A percentile compares a stretch with the other conserved stretches of the same genome.
phyloP scores from a whole-genome alignment of 1,140 invertebrate species.

The Pseudomyrmex sp. region DNA sequence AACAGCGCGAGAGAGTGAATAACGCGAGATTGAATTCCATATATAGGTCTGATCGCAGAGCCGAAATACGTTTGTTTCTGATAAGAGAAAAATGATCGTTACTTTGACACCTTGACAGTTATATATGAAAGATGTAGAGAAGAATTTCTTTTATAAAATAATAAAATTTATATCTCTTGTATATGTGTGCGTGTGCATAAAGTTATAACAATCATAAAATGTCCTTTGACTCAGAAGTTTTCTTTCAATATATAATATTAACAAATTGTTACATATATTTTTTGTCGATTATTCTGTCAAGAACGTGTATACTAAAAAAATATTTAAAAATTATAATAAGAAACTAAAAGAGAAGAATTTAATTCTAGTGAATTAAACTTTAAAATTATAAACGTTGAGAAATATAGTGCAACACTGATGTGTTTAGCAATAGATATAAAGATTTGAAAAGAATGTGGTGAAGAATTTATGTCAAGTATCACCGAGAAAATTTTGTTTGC shows the following conservation, averaged over 20 bases:
- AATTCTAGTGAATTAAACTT: not conserved
- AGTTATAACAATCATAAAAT: not conserved
- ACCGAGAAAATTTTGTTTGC: slow-evolving; percentile 32
- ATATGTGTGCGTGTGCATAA: not conserved
- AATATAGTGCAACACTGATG: too few relatives aligned
- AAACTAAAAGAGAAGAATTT: not conserved
- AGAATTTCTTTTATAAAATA: not conserved
- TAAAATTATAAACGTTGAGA: not conserved
- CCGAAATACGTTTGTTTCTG: slow-evolving; percentile 56
- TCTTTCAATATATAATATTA: not conserved
- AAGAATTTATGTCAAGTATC: slow-evolving; percentile 14
- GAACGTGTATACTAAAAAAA: not conserved
- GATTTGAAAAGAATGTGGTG: too few relatives aligned
- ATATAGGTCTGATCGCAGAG: slow-evolving; percentile 27
- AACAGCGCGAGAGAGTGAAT: slow-evolving; percentile 63
- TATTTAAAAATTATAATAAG: not conserved
- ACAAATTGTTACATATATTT: not conserved
- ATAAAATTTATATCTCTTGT: not conserved
- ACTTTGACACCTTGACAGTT: not conserved
- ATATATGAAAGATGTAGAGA: too few relatives aligned
- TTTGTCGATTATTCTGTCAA: not conserved
- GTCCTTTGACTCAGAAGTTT: not conserved
- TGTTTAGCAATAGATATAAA: not conserved
- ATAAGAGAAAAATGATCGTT: slow-evolving; percentile 22
- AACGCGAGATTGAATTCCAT: slow-evolving; percentile 61